A percentile compares a stretch with the other conserved stretches of the same genome.
These are phyloP conservation scores for Macrophya alboannulata DNA, from an alignment of 2,888 invertebrate genomes.

Conservation along the genomic window DNA sequence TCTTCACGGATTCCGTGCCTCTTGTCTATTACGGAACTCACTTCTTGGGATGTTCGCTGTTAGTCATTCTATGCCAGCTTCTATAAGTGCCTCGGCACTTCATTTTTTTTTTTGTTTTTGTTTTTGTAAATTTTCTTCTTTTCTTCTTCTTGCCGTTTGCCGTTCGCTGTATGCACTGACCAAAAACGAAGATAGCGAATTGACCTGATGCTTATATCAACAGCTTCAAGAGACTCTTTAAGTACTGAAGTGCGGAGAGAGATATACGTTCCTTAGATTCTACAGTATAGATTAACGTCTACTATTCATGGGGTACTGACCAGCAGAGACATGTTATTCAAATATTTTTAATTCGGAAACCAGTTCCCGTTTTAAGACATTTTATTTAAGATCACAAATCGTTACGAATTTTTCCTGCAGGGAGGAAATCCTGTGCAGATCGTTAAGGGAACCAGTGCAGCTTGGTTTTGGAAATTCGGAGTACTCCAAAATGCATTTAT, in stretches of 20 bases:
- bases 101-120: too few species aligned
- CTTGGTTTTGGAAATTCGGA: too few species aligned
- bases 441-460: too few species aligned
- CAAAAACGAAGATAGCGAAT: neutral
- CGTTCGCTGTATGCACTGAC: neutral
- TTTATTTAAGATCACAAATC: neutral
- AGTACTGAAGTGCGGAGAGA: neutral
- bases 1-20: neutral
- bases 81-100: neutral
- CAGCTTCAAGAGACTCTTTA: neutral
- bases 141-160: neutral
- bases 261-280: neutral
- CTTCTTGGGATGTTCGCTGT: neutral
- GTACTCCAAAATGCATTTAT: too few species aligned
- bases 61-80: neutral
- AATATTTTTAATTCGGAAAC: neutral
- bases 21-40: slow-evolving; percentile 1
- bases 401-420: neutral
- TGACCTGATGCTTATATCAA: slow-evolving; percentile 15
- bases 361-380: neutral
- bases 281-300: neutral
- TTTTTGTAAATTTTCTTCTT: neutral
- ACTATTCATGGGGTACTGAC: neutral
- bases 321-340: neutral
- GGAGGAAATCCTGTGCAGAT: too few species aligned